Evolutionary conservation across 2,888 invertebrate genomes (phyloP).

Genomic region (Gortyna flavago): DNA sequence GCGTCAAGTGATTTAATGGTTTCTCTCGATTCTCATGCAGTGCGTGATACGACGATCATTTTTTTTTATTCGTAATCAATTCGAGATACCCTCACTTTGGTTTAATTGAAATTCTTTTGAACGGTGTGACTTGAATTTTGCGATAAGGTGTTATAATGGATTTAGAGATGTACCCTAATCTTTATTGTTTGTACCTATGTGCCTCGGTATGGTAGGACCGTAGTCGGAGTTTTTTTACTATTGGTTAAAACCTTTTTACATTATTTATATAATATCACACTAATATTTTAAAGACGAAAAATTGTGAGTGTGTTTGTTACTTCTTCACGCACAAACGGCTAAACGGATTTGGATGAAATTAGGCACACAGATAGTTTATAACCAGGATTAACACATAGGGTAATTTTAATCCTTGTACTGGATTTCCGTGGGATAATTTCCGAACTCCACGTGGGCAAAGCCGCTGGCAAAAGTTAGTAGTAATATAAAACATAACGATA

Average conservation of each 20-base stretch:
- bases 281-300: too few relatives aligned
- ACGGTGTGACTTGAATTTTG: slow-evolving; percentile 81
- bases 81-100: slow-evolving; percentile 69
- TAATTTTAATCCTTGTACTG: neutral
- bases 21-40: slow-evolving; percentile 82
- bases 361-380: too few relatives aligned
- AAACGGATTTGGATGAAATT: neutral
- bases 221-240: neutral
- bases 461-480: neutral
- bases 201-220: too few relatives aligned
- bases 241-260: too few relatives aligned
- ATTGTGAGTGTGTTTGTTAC: neutral
- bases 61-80: slow-evolving; percentile 88
- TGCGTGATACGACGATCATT: slow-evolving; percentile 82
- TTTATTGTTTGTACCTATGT: slow-evolving; percentile 25
- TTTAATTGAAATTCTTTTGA: slow-evolving; percentile 85
- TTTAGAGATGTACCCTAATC: slow-evolving; percentile 43
- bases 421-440: neutral
- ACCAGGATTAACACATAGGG: too few relatives aligned
- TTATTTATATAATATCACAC: too few relatives aligned
- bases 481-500: neutral
- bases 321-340: neutral
- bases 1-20: slow-evolving; percentile 88
- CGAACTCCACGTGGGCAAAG: neutral
- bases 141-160: slow-evolving; percentile 61